These are phyloP conservation scores for Onychostoma macrolepis DNA, from an alignment of 2,113 vertebrate genomes.

Conservation along the genomic window DNA sequence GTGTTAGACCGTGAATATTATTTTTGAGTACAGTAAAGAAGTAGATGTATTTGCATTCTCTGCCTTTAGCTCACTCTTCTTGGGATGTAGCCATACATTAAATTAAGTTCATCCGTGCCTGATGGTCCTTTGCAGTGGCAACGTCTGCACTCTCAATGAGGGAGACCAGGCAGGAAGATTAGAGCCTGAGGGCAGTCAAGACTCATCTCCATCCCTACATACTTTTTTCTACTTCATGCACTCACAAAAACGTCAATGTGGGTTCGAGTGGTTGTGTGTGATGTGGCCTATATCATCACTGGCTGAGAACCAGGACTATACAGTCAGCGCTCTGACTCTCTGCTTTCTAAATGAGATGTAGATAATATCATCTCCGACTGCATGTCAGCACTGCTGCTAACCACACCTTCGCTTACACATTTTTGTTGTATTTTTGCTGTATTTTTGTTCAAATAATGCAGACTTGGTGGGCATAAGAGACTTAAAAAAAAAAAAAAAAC, in stretches of 20 bases:
- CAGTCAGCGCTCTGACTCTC: not conserved
- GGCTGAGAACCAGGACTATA: constrained; percentile 8
- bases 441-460: no score
- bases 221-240: constrained; percentile 30
- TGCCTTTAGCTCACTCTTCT: constrained; percentile 25
- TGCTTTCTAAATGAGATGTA: constrained; percentile 32
- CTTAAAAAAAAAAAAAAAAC: no score
- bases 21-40: not conserved
- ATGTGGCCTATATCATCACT: not conserved
- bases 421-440: no score
- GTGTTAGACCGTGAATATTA: not conserved
- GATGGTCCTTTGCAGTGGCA: constrained; percentile 41
- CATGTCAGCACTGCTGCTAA: constrained; percentile 28
- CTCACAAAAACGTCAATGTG: not conserved
- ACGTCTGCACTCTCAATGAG: constrained; percentile 50
- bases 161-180: constrained; percentile 39
- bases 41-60: constrained; percentile 32
- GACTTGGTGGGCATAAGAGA: no score
- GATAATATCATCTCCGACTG: constrained; percentile 13
- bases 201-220: constrained; percentile 8
- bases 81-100: constrained; percentile 39
- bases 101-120: constrained; percentile 55
- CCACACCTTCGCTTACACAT: not conserved
- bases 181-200: constrained; percentile 42
- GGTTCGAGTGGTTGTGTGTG: constrained; percentile 1